Evolutionary conservation across 2,113 vertebrate genomes (phyloP).

Genomic region (Tautogolabrus adspersus): DNA sequence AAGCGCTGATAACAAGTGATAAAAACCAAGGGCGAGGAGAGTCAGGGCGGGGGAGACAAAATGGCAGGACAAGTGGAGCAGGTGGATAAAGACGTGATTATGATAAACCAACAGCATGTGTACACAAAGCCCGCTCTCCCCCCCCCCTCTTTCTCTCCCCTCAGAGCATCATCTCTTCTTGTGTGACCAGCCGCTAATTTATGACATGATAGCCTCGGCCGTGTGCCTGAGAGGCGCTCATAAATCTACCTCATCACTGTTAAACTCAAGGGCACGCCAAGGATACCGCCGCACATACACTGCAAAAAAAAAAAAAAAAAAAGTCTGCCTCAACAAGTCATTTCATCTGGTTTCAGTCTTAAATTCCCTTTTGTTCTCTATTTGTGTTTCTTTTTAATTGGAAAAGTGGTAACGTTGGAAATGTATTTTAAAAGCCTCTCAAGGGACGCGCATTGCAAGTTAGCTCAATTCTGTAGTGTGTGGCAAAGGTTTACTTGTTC

Average conservation of each 20-base stretch:
- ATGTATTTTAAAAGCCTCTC: too few relatives aligned
- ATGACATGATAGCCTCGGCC: constrained; percentile 64
- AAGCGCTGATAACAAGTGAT: constrained; percentile 21
- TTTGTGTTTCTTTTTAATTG: background rate
- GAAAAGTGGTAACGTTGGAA: background rate
- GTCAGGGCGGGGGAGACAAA: constrained; percentile 4
- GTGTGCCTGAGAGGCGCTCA: constrained; percentile 63
- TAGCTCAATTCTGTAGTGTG: too few relatives aligned
- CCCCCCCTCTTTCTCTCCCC: background rate
- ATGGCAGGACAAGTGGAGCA: constrained; percentile 39
- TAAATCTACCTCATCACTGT: constrained; percentile 78
- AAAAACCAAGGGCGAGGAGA: constrained; percentile 39
- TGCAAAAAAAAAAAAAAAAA: constrained; percentile 18
- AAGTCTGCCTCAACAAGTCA: constrained; percentile 9
- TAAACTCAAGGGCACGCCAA: constrained; percentile 74
- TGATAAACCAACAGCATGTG: constrained; percentile 70
- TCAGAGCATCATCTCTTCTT: constrained; percentile 41
- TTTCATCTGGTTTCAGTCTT: constrained; percentile 2
- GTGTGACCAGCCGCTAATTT: constrained; percentile 73
- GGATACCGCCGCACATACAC: constrained; percentile 42
- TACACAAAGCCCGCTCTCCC: constrained; percentile 20
- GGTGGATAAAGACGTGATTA: constrained; percentile 64
- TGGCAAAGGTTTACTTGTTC: too few relatives aligned
- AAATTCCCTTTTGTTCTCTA: background rate
- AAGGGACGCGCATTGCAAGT: too few relatives aligned